Percentiles rank a stretch among this genome's conserved stretches.
phyloP scores from a whole-genome alignment of 2,888 invertebrate genomes.

The Suillia variegata region DNA sequence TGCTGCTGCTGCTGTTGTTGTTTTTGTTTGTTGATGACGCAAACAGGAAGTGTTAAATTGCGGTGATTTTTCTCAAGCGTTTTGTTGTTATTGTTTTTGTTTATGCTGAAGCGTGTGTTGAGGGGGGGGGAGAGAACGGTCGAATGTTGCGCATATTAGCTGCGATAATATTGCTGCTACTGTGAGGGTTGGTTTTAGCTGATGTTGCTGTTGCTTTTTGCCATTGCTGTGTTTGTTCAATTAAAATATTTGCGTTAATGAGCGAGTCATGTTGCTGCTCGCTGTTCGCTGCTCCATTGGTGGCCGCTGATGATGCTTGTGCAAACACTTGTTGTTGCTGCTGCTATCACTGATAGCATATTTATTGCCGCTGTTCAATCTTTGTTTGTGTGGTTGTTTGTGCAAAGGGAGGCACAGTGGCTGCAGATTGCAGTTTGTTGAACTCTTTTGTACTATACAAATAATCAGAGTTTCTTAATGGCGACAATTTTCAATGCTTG shows the following conservation, averaged over 20 bases:
- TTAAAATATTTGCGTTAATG: constrained; percentile 9
- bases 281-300: background rate
- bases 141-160: too few species aligned
- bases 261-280: background rate
- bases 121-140: too few species aligned
- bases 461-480: too few species aligned
- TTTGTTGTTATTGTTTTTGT: background rate
- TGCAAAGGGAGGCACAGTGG: too few species aligned
- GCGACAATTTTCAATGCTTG: too few species aligned
- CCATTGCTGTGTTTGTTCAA: background rate
- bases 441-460: background rate
- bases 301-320: background rate
- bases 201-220: too few species aligned
- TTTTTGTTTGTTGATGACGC: too few species aligned
- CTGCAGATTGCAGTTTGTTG: background rate
- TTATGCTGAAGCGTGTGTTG: too few species aligned
- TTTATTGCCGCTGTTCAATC: too few species aligned
- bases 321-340: background rate
- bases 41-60: constrained; percentile 12
- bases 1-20: background rate
- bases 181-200: too few species aligned
- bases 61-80: constrained; percentile 6
- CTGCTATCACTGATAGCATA: background rate
- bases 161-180: background rate
- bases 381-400: too few species aligned